Base-by-base conservation (phyloP, 2,113 vertebrate species). In the Cygnus buccinator region DNA sequence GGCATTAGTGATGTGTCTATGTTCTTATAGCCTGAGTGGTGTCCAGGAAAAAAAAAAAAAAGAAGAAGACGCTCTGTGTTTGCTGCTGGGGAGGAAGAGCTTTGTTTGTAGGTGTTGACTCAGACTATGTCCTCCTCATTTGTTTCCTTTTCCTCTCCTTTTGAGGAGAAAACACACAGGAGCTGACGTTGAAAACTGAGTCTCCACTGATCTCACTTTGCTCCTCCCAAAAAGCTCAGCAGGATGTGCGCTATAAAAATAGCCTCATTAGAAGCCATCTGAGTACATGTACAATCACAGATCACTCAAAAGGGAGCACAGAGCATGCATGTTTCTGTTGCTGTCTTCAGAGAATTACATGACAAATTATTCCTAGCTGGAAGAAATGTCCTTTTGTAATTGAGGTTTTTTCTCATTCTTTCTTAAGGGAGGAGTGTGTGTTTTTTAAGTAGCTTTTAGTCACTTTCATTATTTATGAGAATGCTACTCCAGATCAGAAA, bases 401-500 rank as follows among this genome's bases (percentile, higher is more conserved):
- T 97, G 93, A 72, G 37, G 0, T 39, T 94, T 97, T 95, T 89
- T 31, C 92, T 87, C 84, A 86, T 84, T 93, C 93, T 93, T 97
- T 93, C 96, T 92, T 46, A 77, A 95, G 91, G 95, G 92, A 95
- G 90, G 93, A 94, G 90, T 87, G 91, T 96, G 90, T 95, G 95
- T 97, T 96, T 97, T 95, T 94, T 90, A 97, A 97, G 93, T 94
- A 97, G 97, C 96, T 97, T 96, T 97, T 97, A 96, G 96, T 95
- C 92, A 92, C 93, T 97, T 97, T 81, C 90, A 97, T 97, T 96
- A 96, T 97, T 97, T 90, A 96, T 97, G 96, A 96, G 93, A 39
- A 93, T 75, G 96, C 90, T 94, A 58, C 87, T 95, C 82, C 86
- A 93, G 55, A 95, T 95, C 94, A 94, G 88, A 97, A 95, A 68